Conservation (phyloP, 2,797 vertebrate species). For the Pipistrellus pipistrellus region DNA sequence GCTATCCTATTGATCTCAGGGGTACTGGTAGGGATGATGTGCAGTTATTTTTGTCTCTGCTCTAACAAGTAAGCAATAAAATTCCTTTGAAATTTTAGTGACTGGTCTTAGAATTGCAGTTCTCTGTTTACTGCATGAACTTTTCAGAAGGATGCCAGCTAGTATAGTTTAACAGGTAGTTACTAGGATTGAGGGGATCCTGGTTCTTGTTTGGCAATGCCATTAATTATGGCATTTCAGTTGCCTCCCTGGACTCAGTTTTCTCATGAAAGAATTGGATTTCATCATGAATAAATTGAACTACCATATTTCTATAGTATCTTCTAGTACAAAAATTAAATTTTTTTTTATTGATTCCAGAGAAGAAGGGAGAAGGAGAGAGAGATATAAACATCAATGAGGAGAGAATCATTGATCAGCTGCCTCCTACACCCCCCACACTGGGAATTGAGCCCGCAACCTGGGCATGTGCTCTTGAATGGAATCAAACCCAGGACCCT, state of each 20-base stretch:
- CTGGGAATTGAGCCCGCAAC: neutral
- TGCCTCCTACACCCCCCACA: neutral
- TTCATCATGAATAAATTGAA: conserved; percentile 42
- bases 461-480: neutral
- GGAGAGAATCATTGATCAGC: neutral
- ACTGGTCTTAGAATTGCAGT: conserved; percentile 3
- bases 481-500: neutral
- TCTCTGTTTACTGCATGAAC: neutral
- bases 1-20: neutral
- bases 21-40: neutral
- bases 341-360: neutral
- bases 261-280: neutral
- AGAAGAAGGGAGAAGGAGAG: neutral
- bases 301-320: neutral
- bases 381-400: neutral
- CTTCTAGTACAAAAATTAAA: neutral
- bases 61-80: neutral
- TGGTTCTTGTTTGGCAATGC: neutral
- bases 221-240: neutral
- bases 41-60: conserved; percentile 36
- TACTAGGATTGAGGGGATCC: neutral
- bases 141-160: neutral
- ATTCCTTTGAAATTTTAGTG: conserved; percentile 42
- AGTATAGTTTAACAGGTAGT: neutral
- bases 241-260: conserved; percentile 1